Percentiles rank a stretch among this genome's conserved stretches.
These are phyloP conservation scores for Ylistrum balloti DNA, from an alignment of 1,140 invertebrate genomes.

Conservation along the genomic window DNA sequence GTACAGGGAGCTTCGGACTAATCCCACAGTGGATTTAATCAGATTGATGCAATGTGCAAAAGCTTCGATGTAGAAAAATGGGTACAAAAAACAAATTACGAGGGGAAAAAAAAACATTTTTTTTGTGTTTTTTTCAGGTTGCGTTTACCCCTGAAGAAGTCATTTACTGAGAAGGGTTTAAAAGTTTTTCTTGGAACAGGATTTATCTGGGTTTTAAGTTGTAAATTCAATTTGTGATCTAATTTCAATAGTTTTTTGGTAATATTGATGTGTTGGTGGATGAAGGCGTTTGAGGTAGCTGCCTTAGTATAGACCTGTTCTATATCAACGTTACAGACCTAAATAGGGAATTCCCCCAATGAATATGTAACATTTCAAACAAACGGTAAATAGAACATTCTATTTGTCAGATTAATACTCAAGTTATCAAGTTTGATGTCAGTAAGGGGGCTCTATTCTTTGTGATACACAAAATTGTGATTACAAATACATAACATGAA, in stretches of 20 bases:
- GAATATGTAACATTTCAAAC: too few species aligned
- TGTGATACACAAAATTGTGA: too few species aligned
- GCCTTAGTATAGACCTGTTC: too few species aligned
- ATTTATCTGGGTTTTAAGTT: constrained; percentile 40
- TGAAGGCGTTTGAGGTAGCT: neutral
- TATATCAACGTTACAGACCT: too few species aligned
- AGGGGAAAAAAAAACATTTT: neutral
- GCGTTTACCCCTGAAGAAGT: neutral
- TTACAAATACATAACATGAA: too few species aligned
- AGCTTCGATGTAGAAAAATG: constrained; percentile 14
- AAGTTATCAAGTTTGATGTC: too few species aligned
- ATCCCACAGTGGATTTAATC: neutral
- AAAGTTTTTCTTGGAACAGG: constrained; percentile 22
- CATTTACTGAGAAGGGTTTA: constrained; percentile 17
- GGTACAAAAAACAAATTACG: constrained; percentile 22
- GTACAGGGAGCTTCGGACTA: neutral
- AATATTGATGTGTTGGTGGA: neutral
- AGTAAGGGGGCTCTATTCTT: too few species aligned
- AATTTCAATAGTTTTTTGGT: constrained; percentile 8
- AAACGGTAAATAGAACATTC: too few species aligned
- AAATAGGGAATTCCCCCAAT: too few species aligned
- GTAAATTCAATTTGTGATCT: constrained; percentile 30
- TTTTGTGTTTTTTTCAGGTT: neutral
- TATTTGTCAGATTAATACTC: too few species aligned
- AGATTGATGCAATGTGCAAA: constrained; percentile 8